Evolutionary conservation across 2,797 vertebrate species (phyloP), one percentile per base, ranked within the genome.

Genomic region (Peromyscus aztecus): DNA sequence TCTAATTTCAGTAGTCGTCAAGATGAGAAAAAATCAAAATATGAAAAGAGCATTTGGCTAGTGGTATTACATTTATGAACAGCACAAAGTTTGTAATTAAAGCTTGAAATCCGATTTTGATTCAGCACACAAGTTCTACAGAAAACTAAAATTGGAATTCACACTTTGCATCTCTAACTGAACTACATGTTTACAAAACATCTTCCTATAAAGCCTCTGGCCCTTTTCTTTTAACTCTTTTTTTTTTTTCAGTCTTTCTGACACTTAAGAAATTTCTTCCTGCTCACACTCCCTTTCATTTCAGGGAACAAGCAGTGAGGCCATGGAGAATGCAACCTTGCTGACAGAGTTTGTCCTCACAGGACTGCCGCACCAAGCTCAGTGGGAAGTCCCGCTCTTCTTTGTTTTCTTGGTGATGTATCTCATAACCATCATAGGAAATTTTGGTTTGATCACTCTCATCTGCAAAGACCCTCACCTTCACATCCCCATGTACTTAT

Each of bases 401-500:
- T 63, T 96, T 10, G 7, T n/a, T 19, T 97, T 97, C 89, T 78
- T 92, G 16, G 14, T n/a, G 3, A 61, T 94, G 31, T 97, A 97
- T 21, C 69, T 96, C 46, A 83, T 84, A 63, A 97, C 95, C 29
- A 76, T 90, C 4, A 0, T 90, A 57, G 95, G 94, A 12, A 97
- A 97, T 37, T 31, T 97, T 4, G 84, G 83, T 80, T 75, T 97
- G 17, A 80, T 96, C n/a, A 2, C 11, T 55, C 55, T 97, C 63
- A 93, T 97, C 29, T 91, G 67, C 19, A 73, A 37, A 37, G 87
- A 96, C 13, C 52, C 84, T 88, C 90, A 92, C 5, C 78, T 97
- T 57, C 90, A 95, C 23, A 91, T 83, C 2, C 92, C 95, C 27
- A 96, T 96, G 94, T 97, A 97, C 10, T 83, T 92, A 6, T 96